Evolutionary conservation across 1,140 invertebrate species (phyloP).

Genomic region (Mamestra configurata): DNA sequence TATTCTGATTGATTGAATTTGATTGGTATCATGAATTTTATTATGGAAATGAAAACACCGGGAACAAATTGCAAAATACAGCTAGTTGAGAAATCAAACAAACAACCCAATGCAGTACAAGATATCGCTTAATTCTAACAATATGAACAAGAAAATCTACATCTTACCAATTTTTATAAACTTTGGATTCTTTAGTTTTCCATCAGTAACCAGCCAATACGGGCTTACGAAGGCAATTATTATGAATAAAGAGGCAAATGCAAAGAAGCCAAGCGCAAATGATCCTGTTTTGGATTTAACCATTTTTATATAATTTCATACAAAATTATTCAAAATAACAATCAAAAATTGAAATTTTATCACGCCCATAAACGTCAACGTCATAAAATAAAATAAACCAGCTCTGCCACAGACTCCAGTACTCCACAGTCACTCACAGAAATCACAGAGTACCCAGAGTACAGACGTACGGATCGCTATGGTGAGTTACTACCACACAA

Average conservation of each 20-base stretch:
- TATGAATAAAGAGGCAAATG: slow-evolving; percentile 92
- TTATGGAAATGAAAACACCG: too few species aligned
- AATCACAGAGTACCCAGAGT: too few species aligned
- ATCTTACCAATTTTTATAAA: slow-evolving; percentile 93
- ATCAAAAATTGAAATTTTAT: not conserved
- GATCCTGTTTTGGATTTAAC: slow-evolving; percentile 90
- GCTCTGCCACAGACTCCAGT: too few species aligned
- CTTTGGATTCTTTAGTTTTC: slow-evolving; percentile 92
- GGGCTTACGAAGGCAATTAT: slow-evolving; percentile 97
- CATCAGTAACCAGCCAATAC: slow-evolving; percentile 97
- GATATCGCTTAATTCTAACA: not conserved
- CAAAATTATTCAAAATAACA: not conserved
- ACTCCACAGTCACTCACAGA: too few species aligned
- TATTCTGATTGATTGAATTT: too few species aligned
- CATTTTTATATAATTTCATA: slow-evolving; percentile 63
- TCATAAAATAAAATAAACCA: not conserved
- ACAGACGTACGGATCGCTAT: too few species aligned
- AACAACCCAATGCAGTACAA: too few species aligned
- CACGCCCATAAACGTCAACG: slow-evolving; percentile 48
- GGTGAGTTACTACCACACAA: too few species aligned
- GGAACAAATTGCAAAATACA: too few species aligned
- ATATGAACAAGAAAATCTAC: not conserved
- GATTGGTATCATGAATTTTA: too few species aligned
- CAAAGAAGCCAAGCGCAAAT: slow-evolving; percentile 91
- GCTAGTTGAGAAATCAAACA: too few species aligned